Base-by-base conservation (phyloP, 2,888 invertebrate species). In the Lepidonotus clava region DNA sequence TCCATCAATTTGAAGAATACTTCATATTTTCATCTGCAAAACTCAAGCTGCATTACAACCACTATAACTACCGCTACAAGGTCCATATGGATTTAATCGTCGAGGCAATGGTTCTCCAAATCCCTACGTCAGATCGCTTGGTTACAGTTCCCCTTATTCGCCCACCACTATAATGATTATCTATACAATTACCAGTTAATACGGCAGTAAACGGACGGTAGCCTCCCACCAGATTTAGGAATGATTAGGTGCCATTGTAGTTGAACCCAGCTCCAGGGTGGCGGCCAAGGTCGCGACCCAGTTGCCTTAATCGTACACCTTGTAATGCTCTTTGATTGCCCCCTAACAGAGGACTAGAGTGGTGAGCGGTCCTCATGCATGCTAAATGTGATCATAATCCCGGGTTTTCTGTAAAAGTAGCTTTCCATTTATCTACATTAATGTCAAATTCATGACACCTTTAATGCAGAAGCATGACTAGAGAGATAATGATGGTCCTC, bases 391-490 rank as follows among this genome's bases (percentile, higher is more conserved):
- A 34, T 41, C 80, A 46, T 41, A 80, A 80, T 80, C 46, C 46
- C 1, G 46, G 46, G 38, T 76, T 76, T 76, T 40, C 76, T 34
- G 76, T 40, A 40, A 76, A 76, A 76, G 76, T 76, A 24, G 18
- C 76, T 28, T 32, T 80, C 46, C 80, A 46, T 80, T 80, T 32
- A 80, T 80, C 80, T 51, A 80, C 34, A 51, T 80, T 80, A 80
- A 80, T 80, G 80, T 46, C 80, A 80, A 80, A 80, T 80, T 80
- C 14, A 80, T 80, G 41, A 46, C 80, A 80, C 46, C 51, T 46
- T 80, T 80, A 80, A 80, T 46, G 80, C 51, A 18, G 28, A 46
- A 46, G 11, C 80, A 41, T 80, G 80, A 80, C 21, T 11, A n/a
- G 80, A 46, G 80, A 21, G 41, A 46, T 46, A 51, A 80, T 80